Conservation (phyloP, 2,113 vertebrate species). For the Anolis carolinensis region DNA sequence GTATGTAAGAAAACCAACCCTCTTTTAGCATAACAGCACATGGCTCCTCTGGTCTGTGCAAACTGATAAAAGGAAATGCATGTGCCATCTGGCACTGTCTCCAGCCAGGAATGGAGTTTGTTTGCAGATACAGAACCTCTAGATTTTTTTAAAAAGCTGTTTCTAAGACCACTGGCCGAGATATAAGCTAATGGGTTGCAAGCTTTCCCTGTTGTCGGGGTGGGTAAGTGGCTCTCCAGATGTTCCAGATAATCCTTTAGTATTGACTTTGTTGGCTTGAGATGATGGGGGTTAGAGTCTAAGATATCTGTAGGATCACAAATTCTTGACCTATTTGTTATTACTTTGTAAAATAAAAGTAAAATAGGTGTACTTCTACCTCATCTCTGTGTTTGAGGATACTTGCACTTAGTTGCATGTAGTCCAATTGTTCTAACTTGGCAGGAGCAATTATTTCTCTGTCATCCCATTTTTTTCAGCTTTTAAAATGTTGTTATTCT, state of each 20-base stretch:
- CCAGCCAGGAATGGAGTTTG: constrained; percentile 32
- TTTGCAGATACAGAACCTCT: constrained; percentile 4
- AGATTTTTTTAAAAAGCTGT: not conserved
- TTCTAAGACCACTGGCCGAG: not conserved
- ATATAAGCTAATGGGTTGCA: constrained; percentile 28
- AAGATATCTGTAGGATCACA: too few relatives aligned
- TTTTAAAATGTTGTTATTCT: too few relatives aligned
- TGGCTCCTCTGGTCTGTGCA: constrained; percentile 41
- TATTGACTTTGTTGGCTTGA: too few relatives aligned
- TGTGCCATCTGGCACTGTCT: constrained; percentile 18
- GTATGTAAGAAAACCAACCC: constrained; percentile 56
- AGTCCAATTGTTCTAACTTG: too few relatives aligned
- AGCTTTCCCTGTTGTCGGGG: constrained; percentile 14
- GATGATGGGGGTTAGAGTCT: too few relatives aligned
- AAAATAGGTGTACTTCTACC: too few relatives aligned
- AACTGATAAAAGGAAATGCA: constrained; percentile 42
- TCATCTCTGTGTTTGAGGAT: not conserved
- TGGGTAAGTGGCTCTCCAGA: too few relatives aligned
- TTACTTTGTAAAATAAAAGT: too few relatives aligned
- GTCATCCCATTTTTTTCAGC: too few relatives aligned
- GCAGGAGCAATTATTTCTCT: too few relatives aligned
- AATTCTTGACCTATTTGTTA: not conserved
- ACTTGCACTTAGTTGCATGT: not conserved
- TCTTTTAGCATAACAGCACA: constrained; percentile 31
- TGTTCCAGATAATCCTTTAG: too few relatives aligned